Evolutionary conservation across 2,113 vertebrate genomes (phyloP).

Genomic region (Oxygymnocypris stewartii): DNA sequence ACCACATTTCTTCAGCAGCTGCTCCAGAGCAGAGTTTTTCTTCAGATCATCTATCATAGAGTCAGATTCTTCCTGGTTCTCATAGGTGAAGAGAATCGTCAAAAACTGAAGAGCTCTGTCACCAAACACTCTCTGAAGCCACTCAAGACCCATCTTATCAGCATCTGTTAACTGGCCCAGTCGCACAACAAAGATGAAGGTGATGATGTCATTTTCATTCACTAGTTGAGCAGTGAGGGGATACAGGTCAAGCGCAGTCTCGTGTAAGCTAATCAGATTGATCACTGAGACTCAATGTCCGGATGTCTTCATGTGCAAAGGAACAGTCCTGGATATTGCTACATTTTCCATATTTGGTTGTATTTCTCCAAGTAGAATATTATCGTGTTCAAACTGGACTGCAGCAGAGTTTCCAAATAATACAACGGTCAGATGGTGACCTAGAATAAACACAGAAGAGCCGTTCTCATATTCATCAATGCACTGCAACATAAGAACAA

Average conservation of each 20-base stretch:
- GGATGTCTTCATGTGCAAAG: neutral
- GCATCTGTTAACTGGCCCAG: no score
- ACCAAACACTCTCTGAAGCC: conserved; percentile 29
- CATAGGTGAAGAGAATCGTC: conserved; percentile 47
- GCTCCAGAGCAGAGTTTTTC: conserved; percentile 18
- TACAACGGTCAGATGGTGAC: conserved; percentile 2
- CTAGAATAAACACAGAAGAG: neutral
- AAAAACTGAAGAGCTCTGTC: neutral
- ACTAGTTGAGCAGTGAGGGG: conserved; percentile 15
- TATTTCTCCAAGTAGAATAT: conserved; percentile 33
- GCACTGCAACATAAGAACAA: no score
- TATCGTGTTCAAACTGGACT: conserved; percentile 28
- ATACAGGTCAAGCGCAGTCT: neutral
- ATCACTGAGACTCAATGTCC: conserved; percentile 22
- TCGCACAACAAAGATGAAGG: conserved; percentile 42
- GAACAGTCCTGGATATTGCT: neutral
- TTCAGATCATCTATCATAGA: neutral
- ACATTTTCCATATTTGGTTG: neutral
- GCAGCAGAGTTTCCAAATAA: conserved; percentile 45
- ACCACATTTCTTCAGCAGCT: conserved; percentile 9
- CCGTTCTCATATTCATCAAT: no score
- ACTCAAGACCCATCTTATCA: no score
- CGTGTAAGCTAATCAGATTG: conserved; percentile 29
- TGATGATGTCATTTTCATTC: conserved; percentile 33
- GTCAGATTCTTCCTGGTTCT: conserved; percentile 17